Base-by-base conservation (phyloP, 1,140 invertebrate genomes). In the Phenacoccus solenopsis region DNA sequence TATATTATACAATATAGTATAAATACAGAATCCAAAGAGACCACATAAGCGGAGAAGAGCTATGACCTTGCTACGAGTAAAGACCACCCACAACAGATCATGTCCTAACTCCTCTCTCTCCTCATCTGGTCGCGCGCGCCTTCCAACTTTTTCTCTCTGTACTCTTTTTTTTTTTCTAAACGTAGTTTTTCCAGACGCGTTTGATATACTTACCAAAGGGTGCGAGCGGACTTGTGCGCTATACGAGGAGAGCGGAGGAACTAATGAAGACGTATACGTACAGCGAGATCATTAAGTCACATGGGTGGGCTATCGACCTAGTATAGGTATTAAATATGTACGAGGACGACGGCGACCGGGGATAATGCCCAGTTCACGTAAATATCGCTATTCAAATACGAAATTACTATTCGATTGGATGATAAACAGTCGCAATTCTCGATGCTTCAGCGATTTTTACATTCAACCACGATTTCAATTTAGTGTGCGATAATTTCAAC, bases 191-290 rank as follows among this genome's bases (percentile, higher is more conserved):
- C 38, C 38, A 49, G 38, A 49, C 38, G 38, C 38, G 30, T 32
- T 32, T 13, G 30, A 32, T 32, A 32, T 13, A 13, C n/a, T n/a
- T n/a, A n/a, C n/a, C n/a, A n/a, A n/a, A n/a, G n/a, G n/a, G n/a
- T n/a, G n/a, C n/a, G n/a, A n/a, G n/a, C n/a, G n/a, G n/a, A n/a
- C n/a, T n/a, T n/a, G n/a, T n/a, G n/a, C n/a, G n/a, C n/a, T n/a
- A n/a, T n/a, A n/a, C n/a, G 13, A 49, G 20, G 12, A 49, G 38
- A 32, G 30, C 20, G 5, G 38, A 49, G 38, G 20, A 49, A 49
- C 38, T 49, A 49, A 49, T 49, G 38, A 49, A 49, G 38, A 49
- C 38, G 38, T 49, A 49, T 49, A 49, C 38, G 38, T 49, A 49
- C 20, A 49, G 12, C 38, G 38, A 49, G 38, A 49, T 49, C 38